Base-by-base conservation (phyloP, 2,888 invertebrate species). In the Nomada fabriciana region DNA sequence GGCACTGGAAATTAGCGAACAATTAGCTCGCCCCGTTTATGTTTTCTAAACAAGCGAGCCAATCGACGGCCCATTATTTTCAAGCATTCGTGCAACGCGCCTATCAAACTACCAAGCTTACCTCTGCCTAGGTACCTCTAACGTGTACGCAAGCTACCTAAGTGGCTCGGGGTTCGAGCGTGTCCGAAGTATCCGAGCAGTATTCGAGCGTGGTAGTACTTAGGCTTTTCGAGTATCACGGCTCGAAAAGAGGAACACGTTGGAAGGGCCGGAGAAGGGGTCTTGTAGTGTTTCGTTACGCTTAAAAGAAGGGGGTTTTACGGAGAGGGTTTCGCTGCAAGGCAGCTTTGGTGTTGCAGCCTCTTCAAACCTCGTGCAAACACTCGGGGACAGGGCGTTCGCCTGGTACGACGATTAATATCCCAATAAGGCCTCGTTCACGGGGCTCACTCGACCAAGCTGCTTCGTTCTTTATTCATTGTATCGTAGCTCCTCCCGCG, bases 1-100 rank as follows among this genome's bases (percentile, higher is more conserved):
- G 89, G 84, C 87, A 89, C 90, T 89, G 90, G 91, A 92, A 93
- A 93, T 93, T 93, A 93, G 89, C 88, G 90, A 92, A 93, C 93
- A 93, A 93, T 93, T 93, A 93, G 89, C 90, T 89, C 81, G 86
- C 84, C 88, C 88, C 88, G 87, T 87, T 84, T 81, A 83, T 92
- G 92, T 92, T 92, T 92, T 92, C 89, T 91, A 92, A 92, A 92
- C 91, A 92, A 84, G 64, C 72, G 55, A 67, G 79, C 79, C 83
- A 78, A 87, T 87, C 86, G 88, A 87, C 84, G 88, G 86, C 75
- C 88, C 88, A 92, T 92, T 92, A 91, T 91, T 92, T 91, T 87
- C 69, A 90, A 91, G 91, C 85, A 89, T 90, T 89, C 88, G 90
- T 89, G 90, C 80, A 81, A 78, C 68, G 65, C 63, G 84, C 65